Evolutionary conservation across 1,140 invertebrate species (phyloP), one percentile per base, ranked within the genome.

Genomic region (Drosophila sulfurigaster): DNA sequence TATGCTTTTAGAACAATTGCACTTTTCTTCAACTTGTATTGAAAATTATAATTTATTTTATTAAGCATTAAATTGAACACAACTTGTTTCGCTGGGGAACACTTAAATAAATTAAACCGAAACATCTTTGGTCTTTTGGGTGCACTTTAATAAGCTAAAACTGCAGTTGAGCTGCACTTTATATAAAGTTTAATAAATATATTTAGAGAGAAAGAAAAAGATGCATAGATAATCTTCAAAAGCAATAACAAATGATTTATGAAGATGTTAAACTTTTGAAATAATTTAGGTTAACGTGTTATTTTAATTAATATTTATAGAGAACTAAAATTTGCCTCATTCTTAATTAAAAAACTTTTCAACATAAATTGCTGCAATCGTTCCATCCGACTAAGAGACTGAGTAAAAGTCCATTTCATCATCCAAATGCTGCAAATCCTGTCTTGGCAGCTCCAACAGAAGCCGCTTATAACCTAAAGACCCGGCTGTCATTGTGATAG

Each of bases 401-500:
- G n/a, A 13, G 6, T n/a, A 3, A 16, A 49, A 15, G 16, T 10
- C 16, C 46, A 49, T 25, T 25, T 38, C 8, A 28, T 20, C 10
- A 58, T 10, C 11, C 16, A 49, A 30, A 28, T 52, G 49, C 20
- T 25, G 25, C 25, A 52, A 30, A 41, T 60, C 8, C 32, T 13
- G 11, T 16, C 15, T 35, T 25, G 25, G 41, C 20, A 15, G 11
- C 30, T 43, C 13, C n/a, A 56, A 43, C 48, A 20, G 25, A 62
- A 45, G 25, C 28, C 28, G 28, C 28, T 32, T 15, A 46, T 65
- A 54, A 25, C 41, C 1, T 32, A 66, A 52, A 56, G 32, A 51
- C 20, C 38, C 6, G 35, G 48, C 68, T 52, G 49, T 52, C 48
- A 38, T 32, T 60, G 63, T 46, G 59, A 46, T 41, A 45, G 38